Evolutionary conservation across 2,113 vertebrate species (phyloP).

Genomic region (Zosterops lateralis): DNA sequence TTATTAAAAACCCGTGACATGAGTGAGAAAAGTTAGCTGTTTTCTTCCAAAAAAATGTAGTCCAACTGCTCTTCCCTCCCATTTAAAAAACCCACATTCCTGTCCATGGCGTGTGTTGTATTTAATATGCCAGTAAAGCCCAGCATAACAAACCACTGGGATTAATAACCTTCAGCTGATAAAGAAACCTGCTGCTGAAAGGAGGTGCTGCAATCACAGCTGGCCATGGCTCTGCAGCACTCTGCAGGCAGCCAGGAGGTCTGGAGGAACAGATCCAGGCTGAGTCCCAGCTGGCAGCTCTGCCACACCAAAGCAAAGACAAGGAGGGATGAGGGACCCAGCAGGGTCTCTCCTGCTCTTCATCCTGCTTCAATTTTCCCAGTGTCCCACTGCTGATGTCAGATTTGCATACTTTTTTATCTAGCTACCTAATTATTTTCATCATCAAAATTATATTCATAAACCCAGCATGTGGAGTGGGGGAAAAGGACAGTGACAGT

Average conservation of each 20-base stretch:
- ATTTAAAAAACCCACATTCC: background rate
- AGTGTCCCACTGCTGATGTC: background rate
- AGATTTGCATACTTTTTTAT: background rate
- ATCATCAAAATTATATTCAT: background rate
- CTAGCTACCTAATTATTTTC: background rate
- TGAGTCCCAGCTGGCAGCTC: background rate
- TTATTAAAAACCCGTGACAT: background rate
- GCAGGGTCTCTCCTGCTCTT: background rate
- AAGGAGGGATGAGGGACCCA: background rate
- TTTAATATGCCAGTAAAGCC: background rate
- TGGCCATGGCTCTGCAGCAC: background rate
- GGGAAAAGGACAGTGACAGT: background rate
- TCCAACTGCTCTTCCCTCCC: background rate
- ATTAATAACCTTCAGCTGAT: background rate
- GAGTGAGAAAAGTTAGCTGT: background rate
- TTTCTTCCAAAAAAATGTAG: background rate
- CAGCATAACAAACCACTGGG: background rate
- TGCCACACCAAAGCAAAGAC: background rate
- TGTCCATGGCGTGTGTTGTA: accelerated
- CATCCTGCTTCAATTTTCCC: background rate
- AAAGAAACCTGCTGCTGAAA: background rate
- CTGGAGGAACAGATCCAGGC: background rate
- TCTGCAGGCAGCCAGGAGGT: background rate
- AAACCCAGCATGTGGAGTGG: background rate
- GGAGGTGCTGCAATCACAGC: background rate